Base-by-base conservation (phyloP, 2,888 invertebrate species). In the Papilio gigon region DNA sequence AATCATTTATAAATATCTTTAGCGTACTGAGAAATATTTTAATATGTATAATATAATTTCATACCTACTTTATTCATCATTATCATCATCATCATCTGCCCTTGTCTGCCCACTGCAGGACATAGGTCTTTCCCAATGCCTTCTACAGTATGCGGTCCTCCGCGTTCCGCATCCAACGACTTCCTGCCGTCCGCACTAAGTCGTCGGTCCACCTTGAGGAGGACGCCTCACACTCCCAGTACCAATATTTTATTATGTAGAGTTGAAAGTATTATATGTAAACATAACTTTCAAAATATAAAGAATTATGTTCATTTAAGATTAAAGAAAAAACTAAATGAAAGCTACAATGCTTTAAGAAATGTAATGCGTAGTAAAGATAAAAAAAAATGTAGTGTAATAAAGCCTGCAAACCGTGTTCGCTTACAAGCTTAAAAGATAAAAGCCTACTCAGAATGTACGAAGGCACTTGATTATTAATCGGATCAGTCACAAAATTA, bases 401-500 rank as follows among this genome's bases (percentile, higher is more conserved):
- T 20, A 9, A 9, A 35, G 33, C 8, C 25, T 22, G 50, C 33
- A 20, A 14, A 62, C 8, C 20, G 4, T 3, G 30, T 60, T 37
- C 22, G 60, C 35, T 22, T 60, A 60, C 50, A 25, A 5, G 50
- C 35, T 33, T 50, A 50, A 14, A 37, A 63, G 63, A 14, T 33
- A 50, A 63, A 63, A 63, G 63, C 63, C 50, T 63, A 50, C 63
- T 35, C 40, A 20, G n/a, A n/a, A n/a, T 40, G 25, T 60, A 60
- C 60, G 50, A 50, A 50, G 50, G 22, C 35, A 50, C 63, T 64
- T 37, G 63, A 64, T 64, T 64, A 53, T 64, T 50, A 64, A 64
- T 53, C 35, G 35, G 63, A 64, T 64, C 63, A 64, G 63, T 33
- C 50, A 53, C 35, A 50, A 64, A 64, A 64, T 64, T 64, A 64